Base-by-base conservation (phyloP, 1,140 invertebrate genomes). In the Rhagoletis zephyria region DNA sequence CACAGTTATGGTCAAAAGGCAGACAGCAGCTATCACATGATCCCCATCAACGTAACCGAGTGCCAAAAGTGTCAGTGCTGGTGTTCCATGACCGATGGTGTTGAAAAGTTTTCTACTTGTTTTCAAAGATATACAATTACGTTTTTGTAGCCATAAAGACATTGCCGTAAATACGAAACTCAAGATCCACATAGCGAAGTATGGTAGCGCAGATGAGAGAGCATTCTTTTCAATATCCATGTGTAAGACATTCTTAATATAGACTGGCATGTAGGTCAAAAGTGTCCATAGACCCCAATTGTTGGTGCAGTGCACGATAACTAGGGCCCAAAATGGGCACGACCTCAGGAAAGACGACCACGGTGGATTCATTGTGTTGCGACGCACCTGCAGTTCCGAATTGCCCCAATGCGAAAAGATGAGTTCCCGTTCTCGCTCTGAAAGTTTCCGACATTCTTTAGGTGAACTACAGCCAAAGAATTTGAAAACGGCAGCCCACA, bases 241-340 rank as follows among this genome's bases (percentile, higher is more conserved):
- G 87, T 95, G 93, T 56, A 88, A 65, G 3, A 88, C 61, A 45
- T 74, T 86, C 51, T 88, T 86, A 14, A 88, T 30, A 87, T 88
- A 88, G 1, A 97, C 65, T 98, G 94, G 10, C 96, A 98, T 94
- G 6, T 85, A 60, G 40, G 40, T 85, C 9, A 85, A 51, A 59
- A 85, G 59, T 45, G 85, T 85, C 85, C 97, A 98, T 91, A 97
- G 98, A 1, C 97, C 97, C 97, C 97, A 98, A 92, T 97, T 97
- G 90, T 97, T 96, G 1, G 96, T 96, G 90, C 96, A 96, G 91
- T 98, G 97, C 0, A 95, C 95, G 0, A 97, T 93, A 30, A 97
- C 94, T 16, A 98, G 94, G 0, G 97, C 96, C 96, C 96, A 97
- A 87, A 98, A 95, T 1, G 97, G 96, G 6, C 95, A 86, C 4